Base-by-base conservation (phyloP, 2,797 vertebrate genomes). In the Buceros bicornis region DNA sequence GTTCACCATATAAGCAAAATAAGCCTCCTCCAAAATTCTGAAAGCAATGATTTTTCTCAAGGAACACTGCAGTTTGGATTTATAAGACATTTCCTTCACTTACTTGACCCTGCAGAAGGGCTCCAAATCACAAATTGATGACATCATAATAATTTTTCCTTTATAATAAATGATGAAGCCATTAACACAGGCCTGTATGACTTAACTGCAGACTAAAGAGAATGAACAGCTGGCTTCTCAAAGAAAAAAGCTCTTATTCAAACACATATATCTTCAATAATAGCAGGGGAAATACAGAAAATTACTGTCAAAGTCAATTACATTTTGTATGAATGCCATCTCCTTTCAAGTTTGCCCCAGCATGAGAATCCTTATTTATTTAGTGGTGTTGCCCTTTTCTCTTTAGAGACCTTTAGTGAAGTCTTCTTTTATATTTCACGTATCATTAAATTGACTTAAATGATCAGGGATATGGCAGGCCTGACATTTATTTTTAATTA, bases 401-500 rank as follows among this genome's bases (percentile, higher is more conserved):
- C 93, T 97, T 97, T 87, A 90, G 95, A 96, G 97, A 97, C 93
- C 94, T 97, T 97, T 94, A 95, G 77, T 84, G 89, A 93, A 96
- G 82, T 86, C 35, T 8, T 88, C 82, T 95, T 97, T 96, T 97
- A 64, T 96, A 94, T 96, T 97, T 96, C 82, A 87, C 93, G 64
- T 96, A 94, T 96, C 97, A 92, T 97, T 97, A 91, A 94, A 94
- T 87, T 95, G 96, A 97, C 92, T 96, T 92, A 96, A 97, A 97
- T 94, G 72, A 93, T 85, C 92, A 96, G 89, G 58, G 92, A 96
- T 74, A 47, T 92, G 77, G 76, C 89, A 95, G 61, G n/a, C 51
- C 85, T 97, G 95, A 88, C 89, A 95, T 94, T 98, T 97, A 87
- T 97, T 96, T 97, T 96, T 97, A 97, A 98, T 97, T 98, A 96